phyloP scores from a whole-genome alignment of 2,797 vertebrate species.

The Tarsius wallacei region DNA sequence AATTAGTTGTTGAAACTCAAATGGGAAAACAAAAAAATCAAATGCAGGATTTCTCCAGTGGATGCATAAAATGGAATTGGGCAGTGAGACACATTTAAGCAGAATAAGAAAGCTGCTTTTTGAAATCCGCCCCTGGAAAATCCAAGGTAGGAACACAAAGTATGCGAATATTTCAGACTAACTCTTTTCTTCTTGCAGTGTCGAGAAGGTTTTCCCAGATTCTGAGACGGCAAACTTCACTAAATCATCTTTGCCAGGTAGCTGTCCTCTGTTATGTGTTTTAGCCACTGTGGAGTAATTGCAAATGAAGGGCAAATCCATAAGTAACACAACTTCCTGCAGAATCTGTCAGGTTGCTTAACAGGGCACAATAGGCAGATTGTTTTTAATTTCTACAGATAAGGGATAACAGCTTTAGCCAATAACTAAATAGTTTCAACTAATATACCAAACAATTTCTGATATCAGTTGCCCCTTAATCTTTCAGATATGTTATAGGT shows the following conservation, averaged over 20 bases:
- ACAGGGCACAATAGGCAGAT: neutral
- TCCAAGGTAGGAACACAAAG: neutral
- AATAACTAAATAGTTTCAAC: neutral
- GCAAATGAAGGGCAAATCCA: neutral
- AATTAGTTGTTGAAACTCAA: neutral
- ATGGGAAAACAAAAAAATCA: neutral
- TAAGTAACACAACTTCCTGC: neutral
- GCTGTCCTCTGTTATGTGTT: slow-evolving; percentile 71
- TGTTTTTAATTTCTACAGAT: slow-evolving; percentile 10
- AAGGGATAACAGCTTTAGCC: slow-evolving; percentile 9
- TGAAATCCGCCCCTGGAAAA: slow-evolving; percentile 12
- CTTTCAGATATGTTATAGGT: neutral
- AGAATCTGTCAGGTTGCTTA: neutral
- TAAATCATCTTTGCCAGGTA: slow-evolving; percentile 99
- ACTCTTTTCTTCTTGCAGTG: slow-evolving; percentile 91
- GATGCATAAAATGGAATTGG: neutral
- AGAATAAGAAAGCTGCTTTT: neutral
- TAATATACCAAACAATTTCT: neutral
- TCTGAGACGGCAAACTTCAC: slow-evolving; percentile 97
- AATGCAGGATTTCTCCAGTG: neutral
- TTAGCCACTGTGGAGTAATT: slow-evolving; percentile 22
- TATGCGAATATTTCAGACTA: slow-evolving; percentile 22
- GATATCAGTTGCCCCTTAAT: neutral
- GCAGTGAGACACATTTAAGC: neutral
- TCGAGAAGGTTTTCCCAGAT: slow-evolving; percentile 99